Conservation (phyloP, 1,140 invertebrate species). For the Bombus soroeensis region DNA sequence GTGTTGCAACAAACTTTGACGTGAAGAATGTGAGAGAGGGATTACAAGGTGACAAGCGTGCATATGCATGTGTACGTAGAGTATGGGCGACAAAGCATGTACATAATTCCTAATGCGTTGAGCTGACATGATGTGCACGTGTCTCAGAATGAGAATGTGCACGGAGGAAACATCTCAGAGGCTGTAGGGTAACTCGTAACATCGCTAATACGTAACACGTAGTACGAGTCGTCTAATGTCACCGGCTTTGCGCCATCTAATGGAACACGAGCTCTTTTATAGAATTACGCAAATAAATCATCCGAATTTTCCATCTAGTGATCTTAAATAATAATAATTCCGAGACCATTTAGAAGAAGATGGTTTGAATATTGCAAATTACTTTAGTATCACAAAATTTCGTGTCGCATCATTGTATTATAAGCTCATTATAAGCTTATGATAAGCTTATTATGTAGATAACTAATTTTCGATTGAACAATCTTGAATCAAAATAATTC, state of each 20-base stretch:
- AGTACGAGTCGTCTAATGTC: background rate
- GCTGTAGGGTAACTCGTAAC: constrained; percentile 1
- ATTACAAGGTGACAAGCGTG: background rate
- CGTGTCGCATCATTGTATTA: too few relatives aligned
- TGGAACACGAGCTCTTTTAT: background rate
- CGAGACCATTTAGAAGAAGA: background rate
- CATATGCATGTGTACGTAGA: background rate
- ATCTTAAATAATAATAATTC: background rate
- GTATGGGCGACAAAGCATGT: background rate
- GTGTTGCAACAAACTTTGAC: background rate
- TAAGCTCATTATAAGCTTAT: too few relatives aligned
- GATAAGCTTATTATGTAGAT: too few relatives aligned
- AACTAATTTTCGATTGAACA: background rate
- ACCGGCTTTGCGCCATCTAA: background rate
- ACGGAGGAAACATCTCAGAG: background rate
- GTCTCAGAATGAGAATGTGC: constrained; percentile 13
- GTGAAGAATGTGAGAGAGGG: background rate
- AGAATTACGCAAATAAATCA: background rate
- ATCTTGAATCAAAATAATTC: background rate
- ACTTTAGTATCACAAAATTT: background rate
- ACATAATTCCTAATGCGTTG: constrained; percentile 29
- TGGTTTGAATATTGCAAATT: background rate
- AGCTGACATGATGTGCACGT: constrained; percentile 16
- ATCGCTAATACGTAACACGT: background rate
- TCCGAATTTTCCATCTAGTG: background rate